A percentile compares a stretch with the other conserved stretches of the same genome.
Evolutionary conservation across 2,797 vertebrate genomes (phyloP).

Genomic region (Mergus octosetaceus): DNA sequence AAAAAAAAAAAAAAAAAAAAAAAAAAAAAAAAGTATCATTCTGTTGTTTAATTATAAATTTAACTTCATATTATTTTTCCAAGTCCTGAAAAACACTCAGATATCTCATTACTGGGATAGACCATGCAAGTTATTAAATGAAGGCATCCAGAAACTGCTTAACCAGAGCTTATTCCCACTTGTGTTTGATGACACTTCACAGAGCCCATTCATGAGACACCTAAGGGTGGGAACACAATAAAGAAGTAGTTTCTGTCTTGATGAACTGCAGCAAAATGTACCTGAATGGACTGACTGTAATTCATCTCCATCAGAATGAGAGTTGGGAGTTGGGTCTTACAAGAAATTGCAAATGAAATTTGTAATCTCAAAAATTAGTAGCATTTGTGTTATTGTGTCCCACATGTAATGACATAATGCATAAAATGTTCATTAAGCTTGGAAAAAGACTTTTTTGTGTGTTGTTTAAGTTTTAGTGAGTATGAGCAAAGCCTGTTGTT

Average conservation of each 20-base stretch:
- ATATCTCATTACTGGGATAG: neutral
- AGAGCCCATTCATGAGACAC: neutral
- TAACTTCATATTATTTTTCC: neutral
- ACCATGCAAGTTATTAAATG: neutral
- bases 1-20: neutral
- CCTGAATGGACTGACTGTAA: neutral
- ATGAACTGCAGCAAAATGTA: neutral
- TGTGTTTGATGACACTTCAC: neutral
- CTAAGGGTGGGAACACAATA: neutral
- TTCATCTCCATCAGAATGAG: neutral
- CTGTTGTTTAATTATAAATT: neutral
- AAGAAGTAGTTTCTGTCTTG: neutral
- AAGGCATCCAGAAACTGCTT: neutral
- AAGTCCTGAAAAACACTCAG: neutral
- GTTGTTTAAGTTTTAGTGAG: neutral
- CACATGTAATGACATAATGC: neutral
- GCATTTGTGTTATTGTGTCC: neutral
- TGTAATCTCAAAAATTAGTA: neutral
- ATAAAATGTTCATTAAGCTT: neutral
- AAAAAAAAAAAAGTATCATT: neutral
- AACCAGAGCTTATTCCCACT: neutral
- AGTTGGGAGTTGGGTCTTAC: neutral
- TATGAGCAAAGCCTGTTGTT: fast-evolving
- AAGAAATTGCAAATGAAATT: neutral
- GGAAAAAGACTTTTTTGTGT: neutral